Base-by-base conservation (phyloP, 2,888 invertebrate genomes). In the Melanargia galathea region DNA sequence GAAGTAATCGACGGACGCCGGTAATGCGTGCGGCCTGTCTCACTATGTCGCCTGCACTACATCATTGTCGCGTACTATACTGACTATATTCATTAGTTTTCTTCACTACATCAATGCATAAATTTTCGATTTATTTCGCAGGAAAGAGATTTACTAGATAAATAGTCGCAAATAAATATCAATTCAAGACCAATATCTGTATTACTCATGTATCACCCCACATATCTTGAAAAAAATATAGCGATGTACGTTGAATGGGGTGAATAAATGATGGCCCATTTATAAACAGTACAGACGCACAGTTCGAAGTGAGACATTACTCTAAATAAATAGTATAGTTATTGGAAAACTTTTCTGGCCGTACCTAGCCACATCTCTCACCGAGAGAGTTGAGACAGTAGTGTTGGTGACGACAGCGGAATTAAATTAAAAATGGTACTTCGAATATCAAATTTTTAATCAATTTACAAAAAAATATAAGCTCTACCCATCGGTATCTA, bases 221-320 rank as follows among this genome's bases (percentile, higher is more conserved):
- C 79, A 80, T 78, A 78, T 76, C 78, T 78, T 77, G 79, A 79
- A 82, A 75, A 71, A 74, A 73, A 77, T 76, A 77, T 77, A 74
- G 72, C 60, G 69, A 67, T 74, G 73, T 74, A 66, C 74, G 75
- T 65, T 63, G 61, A 68, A 73, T 77, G 77, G 89, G 89, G 90
- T 89, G 87, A 86, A 89, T 89, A 75, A 68, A 73, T 86, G 81
- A 88, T 88, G 83, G 18, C 11, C 45, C 45, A 56, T 56, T 40
- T 45, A 43, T 56, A 56, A 56, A 56, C 26, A 56, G 16, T 18
- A 56, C 18, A 26, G 16, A 10, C 18, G 24, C 33, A 11, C 33
- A 20, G 26, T 43, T 40, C 26, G 56, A 56, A 56, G 16, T 20
- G n/a, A 35, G 20, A 35, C 5, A 38, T 35, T 35, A 52, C 11